Conservation (phyloP, 1,140 invertebrate genomes). For the Pachyrhynchus sulphureomaculatus region DNA sequence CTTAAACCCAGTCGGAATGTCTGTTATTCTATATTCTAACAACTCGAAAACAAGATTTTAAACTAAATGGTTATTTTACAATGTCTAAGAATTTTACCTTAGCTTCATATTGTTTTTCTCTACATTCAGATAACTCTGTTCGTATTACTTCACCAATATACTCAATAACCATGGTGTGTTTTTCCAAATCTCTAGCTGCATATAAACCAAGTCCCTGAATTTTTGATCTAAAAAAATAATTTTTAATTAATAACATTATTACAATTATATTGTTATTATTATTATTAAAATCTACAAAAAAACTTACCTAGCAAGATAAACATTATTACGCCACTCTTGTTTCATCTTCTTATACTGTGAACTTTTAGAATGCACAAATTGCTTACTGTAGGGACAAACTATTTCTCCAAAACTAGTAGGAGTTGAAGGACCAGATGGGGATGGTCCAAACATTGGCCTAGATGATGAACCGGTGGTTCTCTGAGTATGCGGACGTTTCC, state of each 20-base stretch:
- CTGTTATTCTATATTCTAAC: too few species aligned
- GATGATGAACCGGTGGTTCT: constrained; percentile 65
- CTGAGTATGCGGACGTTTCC: constrained; percentile 77
- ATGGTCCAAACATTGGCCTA: constrained; percentile 60
- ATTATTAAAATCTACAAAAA: too few species aligned
- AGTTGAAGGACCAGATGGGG: constrained; percentile 45
- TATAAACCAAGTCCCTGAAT: constrained; percentile 96
- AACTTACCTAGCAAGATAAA: constrained; percentile 86
- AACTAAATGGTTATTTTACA: too few species aligned
- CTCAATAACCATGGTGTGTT: constrained; percentile 99
- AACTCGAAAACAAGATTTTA: too few species aligned
- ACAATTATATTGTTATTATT: too few species aligned
- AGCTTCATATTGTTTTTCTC: constrained; percentile 94
- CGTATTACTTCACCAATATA: constrained; percentile 99
- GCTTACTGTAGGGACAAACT: constrained; percentile 91
- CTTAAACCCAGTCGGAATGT: too few species aligned
- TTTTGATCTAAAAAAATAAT: constrained; percentile 67
- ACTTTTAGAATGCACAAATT: constrained; percentile 97
- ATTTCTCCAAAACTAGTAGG: constrained; percentile 62
- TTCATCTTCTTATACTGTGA: constrained; percentile 99
- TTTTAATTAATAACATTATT: constrained; percentile 4
- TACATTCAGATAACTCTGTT: constrained; percentile 90
- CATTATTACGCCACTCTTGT: constrained; percentile 96
- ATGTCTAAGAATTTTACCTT: too few species aligned
- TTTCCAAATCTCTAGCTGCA: constrained; percentile 94